Evolutionary conservation across 2,888 invertebrate species (phyloP), one percentile per base, ranked within the genome.

Genomic region (Rhorus exstirpatorius): DNA sequence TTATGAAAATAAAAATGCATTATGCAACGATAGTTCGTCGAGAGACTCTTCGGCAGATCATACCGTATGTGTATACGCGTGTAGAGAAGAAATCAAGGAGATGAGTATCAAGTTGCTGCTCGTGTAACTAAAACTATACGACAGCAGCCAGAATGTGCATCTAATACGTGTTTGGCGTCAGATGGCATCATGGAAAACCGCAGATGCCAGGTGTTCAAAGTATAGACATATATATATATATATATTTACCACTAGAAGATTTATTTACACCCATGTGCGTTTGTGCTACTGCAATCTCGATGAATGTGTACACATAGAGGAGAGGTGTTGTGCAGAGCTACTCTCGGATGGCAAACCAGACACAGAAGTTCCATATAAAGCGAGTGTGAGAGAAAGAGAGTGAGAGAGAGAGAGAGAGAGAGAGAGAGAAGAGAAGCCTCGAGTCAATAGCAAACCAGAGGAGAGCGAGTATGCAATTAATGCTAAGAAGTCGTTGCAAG

Each of bases 401-500:
- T 4, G 38, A 24, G 60, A 17, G 31, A 44, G 41, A 14, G 53
- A 26, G 17, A 35, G 31, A 38, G 10, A 31, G 31, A n/a, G 46
- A 21, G 21, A 65, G 67, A 74, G 58, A 65, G 63, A 71, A 35
- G 2, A 31, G 2, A 58, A 65, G 67, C 67, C 44, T 77, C 77
- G 88, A 89, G 88, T 88, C 87, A 87, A 85, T 86, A 46, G 49
- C 60, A 61, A 49, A 60, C 51, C 2, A n/a, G 51, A 71, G 71
- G 67, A 31, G 67, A 72, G 87, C 87, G 89, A 89, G 89, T 89
- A 90, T 89, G 91, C 91, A 91, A 91, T 91, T 91, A 91, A 91
- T 90, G 90, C 89, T 90, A 90, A 91, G 89, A 87, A 91, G 90
- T 87, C 88, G 85, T 88, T 89, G 88, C 85, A 85, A 85, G 88